Percentiles rank a stretch among this genome's conserved stretches.
phyloP scores from a whole-genome alignment of 1,140 invertebrate species.

The Gryllus bimaculatus region DNA sequence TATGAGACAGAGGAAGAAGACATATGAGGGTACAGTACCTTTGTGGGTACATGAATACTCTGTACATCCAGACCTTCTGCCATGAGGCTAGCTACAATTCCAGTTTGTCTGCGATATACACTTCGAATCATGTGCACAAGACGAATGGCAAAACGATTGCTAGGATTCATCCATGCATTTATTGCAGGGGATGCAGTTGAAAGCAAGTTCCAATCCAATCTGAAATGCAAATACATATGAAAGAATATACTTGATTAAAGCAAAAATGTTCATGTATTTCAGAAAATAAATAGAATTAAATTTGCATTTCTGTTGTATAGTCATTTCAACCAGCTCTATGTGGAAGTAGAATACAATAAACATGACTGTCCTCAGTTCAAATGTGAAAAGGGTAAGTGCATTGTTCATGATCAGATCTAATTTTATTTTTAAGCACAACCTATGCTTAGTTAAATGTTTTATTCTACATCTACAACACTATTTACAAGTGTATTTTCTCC shows the following conservation, averaged over 20 bases:
- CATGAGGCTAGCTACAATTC: conserved; percentile 88
- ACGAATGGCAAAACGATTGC: conserved; percentile 75
- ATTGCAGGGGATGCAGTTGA: conserved; percentile 93
- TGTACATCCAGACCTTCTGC: conserved; percentile 82
- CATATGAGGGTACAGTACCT: conserved; percentile 42
- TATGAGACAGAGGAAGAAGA: neutral
- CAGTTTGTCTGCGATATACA: conserved; percentile 67
- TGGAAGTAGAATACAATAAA: too few species aligned
- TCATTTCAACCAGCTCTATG: too few species aligned
- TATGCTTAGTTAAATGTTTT: too few species aligned
- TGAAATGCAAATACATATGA: conserved; percentile 30
- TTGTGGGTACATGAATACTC: conserved; percentile 70
- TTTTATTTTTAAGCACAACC: too few species aligned
- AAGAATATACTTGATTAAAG: neutral
- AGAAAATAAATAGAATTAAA: neutral
- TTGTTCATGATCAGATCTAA: too few species aligned
- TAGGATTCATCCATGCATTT: conserved; percentile 95
- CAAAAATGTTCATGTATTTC: neutral
- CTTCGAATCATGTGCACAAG: conserved; percentile 68
- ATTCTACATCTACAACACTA: too few species aligned
- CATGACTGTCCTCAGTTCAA: too few species aligned
- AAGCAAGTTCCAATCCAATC: conserved; percentile 91
- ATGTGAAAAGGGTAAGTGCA: too few species aligned
- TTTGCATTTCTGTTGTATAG: neutral
- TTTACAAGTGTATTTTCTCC: too few species aligned